Evolutionary conservation across 1,140 invertebrate species (phyloP), one percentile per base, ranked within the genome.

Genomic region (Saccostrea glomerata): DNA sequence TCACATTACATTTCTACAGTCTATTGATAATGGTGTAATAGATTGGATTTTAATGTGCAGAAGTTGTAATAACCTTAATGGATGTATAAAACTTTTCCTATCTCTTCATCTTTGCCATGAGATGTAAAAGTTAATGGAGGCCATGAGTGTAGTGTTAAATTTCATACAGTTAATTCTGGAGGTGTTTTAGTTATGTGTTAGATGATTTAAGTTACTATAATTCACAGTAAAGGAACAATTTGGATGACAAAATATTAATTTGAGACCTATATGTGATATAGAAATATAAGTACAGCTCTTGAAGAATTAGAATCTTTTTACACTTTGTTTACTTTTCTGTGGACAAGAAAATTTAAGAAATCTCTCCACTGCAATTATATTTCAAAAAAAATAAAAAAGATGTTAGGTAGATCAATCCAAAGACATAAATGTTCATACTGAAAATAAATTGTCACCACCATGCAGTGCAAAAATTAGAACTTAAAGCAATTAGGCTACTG

Each of bases 11-110:
- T 12, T 63, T 36, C 70, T 36, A 12, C 23, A 30, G 70, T 4
- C 70, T 30, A 30, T 23, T 36, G 70, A 77, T 77, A 23, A 7
- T 15, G 3, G 58, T 20, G 47, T 47, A 47, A 47, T 47, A 47
- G 66, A 12, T 7, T 25, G 13, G 66, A 73, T 25, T 77, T 77
- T 30, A 77, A 77, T 77, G 70, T 30, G 70, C 25, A 30, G 70
- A 77, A 77, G 12, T 77, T 77, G 70, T 77, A 77, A 77, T 77
- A 36, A 36, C 70, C 13, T 25, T 77, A 77, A 77, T 77, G 70
- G 70, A 77, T 36, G 70, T 36, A 77, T 77, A 77, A 77, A 77
- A 77, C 23, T 36, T 66, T 77, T 4, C 23, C 23, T 77, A 36
- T 77, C 70, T 77, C 70, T 77, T 77, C 15, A 77, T 77, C 25